Evolutionary conservation across 2,797 vertebrate species (phyloP).

Genomic region (Epinephelus awoara): DNA sequence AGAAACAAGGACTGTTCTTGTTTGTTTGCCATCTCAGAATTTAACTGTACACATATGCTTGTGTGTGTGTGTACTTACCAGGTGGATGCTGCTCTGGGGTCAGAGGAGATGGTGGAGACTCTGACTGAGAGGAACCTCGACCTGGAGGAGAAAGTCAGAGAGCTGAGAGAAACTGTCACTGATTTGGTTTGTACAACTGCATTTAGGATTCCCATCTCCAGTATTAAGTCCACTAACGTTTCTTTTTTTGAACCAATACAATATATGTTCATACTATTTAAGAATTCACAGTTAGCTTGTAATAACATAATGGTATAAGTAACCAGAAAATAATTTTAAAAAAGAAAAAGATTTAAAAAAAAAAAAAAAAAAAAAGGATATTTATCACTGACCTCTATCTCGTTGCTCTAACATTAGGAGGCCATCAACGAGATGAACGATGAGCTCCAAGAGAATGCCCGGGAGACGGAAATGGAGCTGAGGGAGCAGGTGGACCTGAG

Average conservation of each 20-base stretch:
- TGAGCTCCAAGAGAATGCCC: constrained; percentile 96
- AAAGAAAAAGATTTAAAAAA: neutral
- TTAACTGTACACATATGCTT: neutral
- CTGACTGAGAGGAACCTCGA: constrained; percentile 96
- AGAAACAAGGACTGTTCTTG: neutral
- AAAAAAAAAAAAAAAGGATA: neutral
- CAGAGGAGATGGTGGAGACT: constrained; percentile 99
- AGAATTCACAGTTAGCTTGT: no score
- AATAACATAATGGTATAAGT: neutral
- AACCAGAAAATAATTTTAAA: neutral
- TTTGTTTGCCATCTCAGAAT: neutral
- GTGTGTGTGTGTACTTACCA: constrained; percentile 54
- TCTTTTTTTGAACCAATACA: no score
- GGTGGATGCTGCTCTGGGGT: constrained; percentile 97
- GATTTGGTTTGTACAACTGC: constrained; percentile 89
- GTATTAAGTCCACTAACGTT: no score
- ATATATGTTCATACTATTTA: no score
- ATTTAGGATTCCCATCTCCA: neutral
- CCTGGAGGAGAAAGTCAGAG: constrained; percentile 97
- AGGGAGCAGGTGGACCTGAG: constrained; percentile 96
- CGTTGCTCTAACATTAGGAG: constrained; percentile 87
- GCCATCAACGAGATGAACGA: constrained; percentile 99
- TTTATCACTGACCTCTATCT: neutral
- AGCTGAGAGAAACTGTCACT: constrained; percentile 93
- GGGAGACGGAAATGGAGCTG: constrained; percentile 98